phyloP scores from a whole-genome alignment of 2,113 vertebrate species.

The Lycocorax pyrrhopterus region DNA sequence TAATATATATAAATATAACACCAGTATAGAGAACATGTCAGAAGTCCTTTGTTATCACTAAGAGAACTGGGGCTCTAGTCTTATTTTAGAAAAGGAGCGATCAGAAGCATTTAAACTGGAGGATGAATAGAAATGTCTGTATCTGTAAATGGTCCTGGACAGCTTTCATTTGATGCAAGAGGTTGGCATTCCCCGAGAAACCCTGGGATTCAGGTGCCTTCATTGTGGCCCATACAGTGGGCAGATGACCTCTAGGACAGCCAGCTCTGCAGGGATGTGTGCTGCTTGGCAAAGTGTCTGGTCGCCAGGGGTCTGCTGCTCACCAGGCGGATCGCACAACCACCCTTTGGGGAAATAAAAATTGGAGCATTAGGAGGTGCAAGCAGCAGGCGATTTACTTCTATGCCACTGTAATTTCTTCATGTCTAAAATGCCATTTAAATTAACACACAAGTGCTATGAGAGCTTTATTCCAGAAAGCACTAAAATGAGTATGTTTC shows the following conservation, averaged over 20 bases:
- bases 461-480: background rate
- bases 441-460: background rate
- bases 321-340: rapidly evolving
- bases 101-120: background rate
- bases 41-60: background rate
- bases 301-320: background rate
- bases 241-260: background rate
- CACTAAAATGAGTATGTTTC: background rate
- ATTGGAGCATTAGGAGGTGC: background rate
- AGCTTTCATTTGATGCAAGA: background rate
- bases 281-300: background rate
- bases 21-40: background rate
- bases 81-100: background rate
- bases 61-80: background rate
- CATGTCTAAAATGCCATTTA: background rate
- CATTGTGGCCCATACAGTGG: rapidly evolving
- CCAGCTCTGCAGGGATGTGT: rapidly evolving
- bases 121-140: background rate
- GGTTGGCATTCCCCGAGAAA: background rate
- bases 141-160: rapidly evolving
- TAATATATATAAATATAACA: background rate
- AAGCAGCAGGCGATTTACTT: background rate
- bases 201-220: background rate
- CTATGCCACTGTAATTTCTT: rapidly evolving
- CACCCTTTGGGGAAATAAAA: background rate